Evolutionary conservation across 2,797 vertebrate species (phyloP), one percentile per base, ranked within the genome.

Genomic region (Neomorphus geoffroyi): DNA sequence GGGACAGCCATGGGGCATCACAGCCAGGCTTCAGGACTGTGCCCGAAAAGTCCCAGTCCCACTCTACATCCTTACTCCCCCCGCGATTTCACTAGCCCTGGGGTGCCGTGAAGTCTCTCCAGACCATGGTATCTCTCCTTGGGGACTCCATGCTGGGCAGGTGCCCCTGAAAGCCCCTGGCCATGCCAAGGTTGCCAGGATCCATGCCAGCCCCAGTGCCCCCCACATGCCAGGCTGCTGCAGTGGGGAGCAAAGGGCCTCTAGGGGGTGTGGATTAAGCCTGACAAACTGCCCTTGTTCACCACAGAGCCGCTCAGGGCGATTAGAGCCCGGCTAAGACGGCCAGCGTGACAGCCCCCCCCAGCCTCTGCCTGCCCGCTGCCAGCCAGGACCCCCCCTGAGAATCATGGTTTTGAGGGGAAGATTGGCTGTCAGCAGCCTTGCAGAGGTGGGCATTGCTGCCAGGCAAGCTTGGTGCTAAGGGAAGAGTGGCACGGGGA

Each of bases 261-360:
- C 78, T 6, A 6, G 15, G 62, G 18, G 7, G 16, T 30, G 79
- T 43, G 43, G 81, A 96, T 96, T 96, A 96, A 89, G 39, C 43
- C 35, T 94, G 73, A 96, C 88, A 95, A 96, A 96, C 94, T 88
- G 75, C 91, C 22, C 94, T 96, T 96, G 96, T 97, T 96, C 54
- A 0, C 51, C 16, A 30, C 22, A 35, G 83, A 89, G 95, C 96
- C 0, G 66, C 90, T 95, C 92, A 93, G 97, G 77, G 80, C 0
- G 96, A 95, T 96, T 96, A 96, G 88, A 95, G 87, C 86, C 80
- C 0, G 0, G 58, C 51, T 97, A 93, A 97, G 96, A 95, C 96
- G 1, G 92, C 83, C 90, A 85, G 92, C 95, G 90, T 96, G 97
- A 96, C 95, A 64, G n/a, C n/a, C 18, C 45, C 70, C 43, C 66